A percentile compares a stretch with the other conserved stretches of the same genome.
Evolutionary conservation across 2,113 vertebrate genomes (phyloP).

Genomic region (Sorex fumeus): DNA sequence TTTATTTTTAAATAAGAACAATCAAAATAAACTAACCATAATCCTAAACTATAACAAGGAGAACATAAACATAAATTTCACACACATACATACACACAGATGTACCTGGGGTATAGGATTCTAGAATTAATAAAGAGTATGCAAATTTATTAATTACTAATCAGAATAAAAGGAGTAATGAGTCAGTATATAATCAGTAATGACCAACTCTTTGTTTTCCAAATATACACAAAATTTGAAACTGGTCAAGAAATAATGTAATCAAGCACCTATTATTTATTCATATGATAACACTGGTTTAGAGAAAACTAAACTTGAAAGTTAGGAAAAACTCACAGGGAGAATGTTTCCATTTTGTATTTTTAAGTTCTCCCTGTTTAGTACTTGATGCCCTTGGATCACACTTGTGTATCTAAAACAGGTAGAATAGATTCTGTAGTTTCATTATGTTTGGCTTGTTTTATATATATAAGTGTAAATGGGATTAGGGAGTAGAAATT

Average conservation of each 20-base stretch:
- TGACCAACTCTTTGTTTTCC: not conserved
- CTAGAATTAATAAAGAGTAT: not conserved
- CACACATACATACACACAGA: not conserved
- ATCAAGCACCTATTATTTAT: not conserved
- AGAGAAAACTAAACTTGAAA: not conserved
- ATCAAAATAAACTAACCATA: not conserved
- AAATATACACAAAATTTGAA: not conserved
- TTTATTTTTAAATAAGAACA: slow-evolving; percentile 29
- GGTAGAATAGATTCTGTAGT: not conserved
- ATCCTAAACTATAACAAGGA: not conserved
- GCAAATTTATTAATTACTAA: not conserved
- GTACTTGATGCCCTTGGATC: not conserved
- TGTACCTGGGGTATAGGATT: not conserved
- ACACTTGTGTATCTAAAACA: not conserved
- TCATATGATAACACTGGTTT: not conserved
- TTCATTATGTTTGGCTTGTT: not conserved
- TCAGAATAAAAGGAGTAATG: not conserved
- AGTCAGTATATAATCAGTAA: not conserved
- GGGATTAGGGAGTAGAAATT: not conserved
- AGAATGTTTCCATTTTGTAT: not conserved
- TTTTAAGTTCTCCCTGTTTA: not conserved
- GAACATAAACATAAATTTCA: not conserved
- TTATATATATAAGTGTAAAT: not conserved
- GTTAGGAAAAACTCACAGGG: not conserved
- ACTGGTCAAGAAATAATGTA: not conserved